These are phyloP conservation scores for Ectemnius continuus DNA, from an alignment of 2,888 invertebrate genomes.

Conservation along the genomic window DNA sequence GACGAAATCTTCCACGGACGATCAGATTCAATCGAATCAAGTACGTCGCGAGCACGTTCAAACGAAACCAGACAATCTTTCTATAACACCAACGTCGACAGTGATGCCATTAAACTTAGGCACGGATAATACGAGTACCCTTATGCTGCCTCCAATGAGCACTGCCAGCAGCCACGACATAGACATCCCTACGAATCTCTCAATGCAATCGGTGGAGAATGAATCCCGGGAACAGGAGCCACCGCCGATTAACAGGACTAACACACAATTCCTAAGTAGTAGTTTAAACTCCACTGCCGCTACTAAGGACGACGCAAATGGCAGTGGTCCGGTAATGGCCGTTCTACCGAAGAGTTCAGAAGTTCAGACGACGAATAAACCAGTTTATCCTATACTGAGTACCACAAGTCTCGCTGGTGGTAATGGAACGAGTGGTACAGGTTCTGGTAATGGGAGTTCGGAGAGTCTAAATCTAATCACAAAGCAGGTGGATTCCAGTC, in stretches of 20 bases:
- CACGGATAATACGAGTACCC: constrained; percentile 42
- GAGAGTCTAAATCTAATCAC: constrained; percentile 78
- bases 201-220: constrained; percentile 68
- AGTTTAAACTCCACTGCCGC: constrained; percentile 56
- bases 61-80: constrained; percentile 66
- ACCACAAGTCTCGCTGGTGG: constrained; percentile 39
- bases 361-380: constrained; percentile 38
- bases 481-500: constrained; percentile 77
- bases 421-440: constrained; percentile 10
- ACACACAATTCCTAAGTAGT: constrained; percentile 65
- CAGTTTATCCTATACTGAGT: constrained; percentile 52
- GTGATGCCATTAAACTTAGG: constrained; percentile 52
- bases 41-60: constrained; percentile 61
- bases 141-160: constrained; percentile 56
- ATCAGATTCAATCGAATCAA: constrained; percentile 45
- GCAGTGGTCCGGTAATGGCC: constrained; percentile 50
- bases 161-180: constrained; percentile 58
- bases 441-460: constrained; percentile 37
- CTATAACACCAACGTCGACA: constrained; percentile 51
- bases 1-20: constrained; percentile 52
- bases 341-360: constrained; percentile 55
- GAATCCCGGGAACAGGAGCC: constrained; percentile 67
- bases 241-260: constrained; percentile 55
- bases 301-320: constrained; percentile 63
- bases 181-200: constrained; percentile 73